Base-by-base conservation (phyloP, 1,140 invertebrate genomes). In the Hycleus phaleratus region DNA sequence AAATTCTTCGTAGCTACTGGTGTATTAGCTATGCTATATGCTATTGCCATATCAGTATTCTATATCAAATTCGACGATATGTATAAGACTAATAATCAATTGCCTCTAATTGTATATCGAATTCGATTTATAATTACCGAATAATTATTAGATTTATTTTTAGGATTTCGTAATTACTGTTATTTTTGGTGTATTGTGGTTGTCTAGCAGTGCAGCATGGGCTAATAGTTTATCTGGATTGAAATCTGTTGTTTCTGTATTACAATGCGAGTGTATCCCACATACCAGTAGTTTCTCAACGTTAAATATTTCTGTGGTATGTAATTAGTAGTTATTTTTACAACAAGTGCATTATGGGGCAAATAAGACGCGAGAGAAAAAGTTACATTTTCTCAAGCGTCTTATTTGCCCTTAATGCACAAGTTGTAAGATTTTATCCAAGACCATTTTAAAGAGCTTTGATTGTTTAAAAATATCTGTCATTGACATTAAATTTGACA, bases 1-100 rank as follows among this genome's bases (percentile, higher is more conserved):
- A 75, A 82, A 69, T 87, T 86, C 74, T 88, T 82, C 72, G 85
- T 87, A 10, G 81, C 84, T 38, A 81, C 83, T 57, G 85, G 85
- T 26, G 84, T 87, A 10, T 72, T 87, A 12, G 78, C 82, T 6
- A 79, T 86, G 69, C 68, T 87, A 8, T 86, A 83, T 70, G 76
- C 78, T 50, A 62, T 84, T 38, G 82, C 68, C 7, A 78, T 80
- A n/a, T 68, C 80, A 42, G 71, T 78, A 26, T 66, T 86, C 24
- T 86, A 86, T 71, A 68, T 80, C 12, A 76, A 85, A 59, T 79
- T 79, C 66, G 79, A 82, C 71, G 75, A 79, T 18, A 49, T 78
- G 46, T 87, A 86, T 67, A 74, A 78, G 51, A 78, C 74, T 46
- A 83, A 83, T 68, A 75, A 72, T 56, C 73, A 77, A 50, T 63